Percentiles rank a stretch among this genome's conserved stretches.
These are phyloP conservation scores for Notolepis coatsorum DNA, from an alignment of 2,797 vertebrate species.

Conservation along the genomic window DNA sequence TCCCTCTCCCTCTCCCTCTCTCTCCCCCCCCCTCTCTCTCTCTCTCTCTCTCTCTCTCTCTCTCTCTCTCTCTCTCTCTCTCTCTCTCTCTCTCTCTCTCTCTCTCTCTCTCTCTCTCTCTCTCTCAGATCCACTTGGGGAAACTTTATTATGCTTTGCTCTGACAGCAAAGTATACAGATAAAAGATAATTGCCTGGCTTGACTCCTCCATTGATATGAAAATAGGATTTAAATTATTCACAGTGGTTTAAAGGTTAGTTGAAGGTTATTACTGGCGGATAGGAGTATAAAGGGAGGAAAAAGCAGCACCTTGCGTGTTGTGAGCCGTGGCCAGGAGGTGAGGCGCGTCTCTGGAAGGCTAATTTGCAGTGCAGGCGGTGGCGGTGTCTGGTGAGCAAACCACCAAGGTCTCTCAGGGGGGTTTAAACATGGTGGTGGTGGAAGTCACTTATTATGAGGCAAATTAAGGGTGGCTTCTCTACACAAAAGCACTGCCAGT, in stretches of 20 bases:
- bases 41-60: constrained; percentile 46
- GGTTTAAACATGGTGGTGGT: constrained; percentile 81
- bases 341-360: constrained; percentile 87
- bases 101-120: constrained; percentile 46
- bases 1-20: background rate
- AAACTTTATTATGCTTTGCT: constrained; percentile 92
- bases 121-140: constrained; percentile 80
- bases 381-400: constrained; percentile 85
- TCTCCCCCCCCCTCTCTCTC: constrained; percentile 28
- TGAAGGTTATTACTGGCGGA: constrained; percentile 95
- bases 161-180: constrained; percentile 96
- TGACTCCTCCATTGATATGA: constrained; percentile 98
- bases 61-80: constrained; percentile 78
- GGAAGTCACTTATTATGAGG: constrained; percentile 96
- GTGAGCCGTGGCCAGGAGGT: constrained; percentile 83
- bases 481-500: constrained; percentile 76
- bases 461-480: constrained; percentile 88
- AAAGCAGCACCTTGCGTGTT: constrained; percentile 48
- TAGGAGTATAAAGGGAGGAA: constrained; percentile 77
- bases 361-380: constrained; percentile 88
- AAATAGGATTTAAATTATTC: constrained; percentile 99
- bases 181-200: constrained; percentile 99
- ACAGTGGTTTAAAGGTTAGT: constrained; percentile 97
- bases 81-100: background rate
- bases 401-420: constrained; percentile 83